phyloP scores from a whole-genome alignment of 1,140 invertebrate genomes.

The Zaprionus kolodkinae region DNA sequence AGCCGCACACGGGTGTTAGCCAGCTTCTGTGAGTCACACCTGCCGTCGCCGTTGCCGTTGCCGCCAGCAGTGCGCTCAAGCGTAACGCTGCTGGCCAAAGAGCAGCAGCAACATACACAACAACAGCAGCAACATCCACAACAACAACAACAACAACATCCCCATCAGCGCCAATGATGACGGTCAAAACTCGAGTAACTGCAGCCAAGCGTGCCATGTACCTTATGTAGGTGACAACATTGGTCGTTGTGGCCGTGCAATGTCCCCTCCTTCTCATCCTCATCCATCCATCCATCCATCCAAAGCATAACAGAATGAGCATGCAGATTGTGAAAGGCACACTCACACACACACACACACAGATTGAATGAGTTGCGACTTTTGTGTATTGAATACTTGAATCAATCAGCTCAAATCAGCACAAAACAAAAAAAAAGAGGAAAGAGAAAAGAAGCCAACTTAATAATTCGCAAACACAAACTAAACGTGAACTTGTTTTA shows the following conservation, averaged over 20 bases:
- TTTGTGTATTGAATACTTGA: conserved; percentile 20
- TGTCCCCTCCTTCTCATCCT: conserved; percentile 14
- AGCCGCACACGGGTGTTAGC: conserved; percentile 58
- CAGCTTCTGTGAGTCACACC: conserved; percentile 71
- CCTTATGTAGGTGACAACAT: conserved; percentile 56
- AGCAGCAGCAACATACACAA: conserved; percentile 15
- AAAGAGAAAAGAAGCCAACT: conserved; percentile 4
- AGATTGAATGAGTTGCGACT: conserved; percentile 15
- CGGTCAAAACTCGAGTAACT: conserved; percentile 64
- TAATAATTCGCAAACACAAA: conserved; percentile 20
- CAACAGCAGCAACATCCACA: conserved; percentile 12
- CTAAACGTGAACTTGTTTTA: conserved; percentile 22
- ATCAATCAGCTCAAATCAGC: conserved; percentile 18
- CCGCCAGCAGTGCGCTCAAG: conserved; percentile 46
- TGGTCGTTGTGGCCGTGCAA: conserved; percentile 19
- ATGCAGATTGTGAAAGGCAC: conserved; percentile 34
- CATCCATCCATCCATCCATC: neutral
- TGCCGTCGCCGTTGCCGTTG: no score
- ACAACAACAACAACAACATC: neutral
- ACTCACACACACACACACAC: neutral
- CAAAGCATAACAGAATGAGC: conserved; percentile 24
- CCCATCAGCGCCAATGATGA: conserved; percentile 53
- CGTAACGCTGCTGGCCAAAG: conserved; percentile 50
- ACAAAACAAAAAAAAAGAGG: neutral
- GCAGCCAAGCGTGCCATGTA: conserved; percentile 58